A percentile compares a stretch with the other conserved stretches of the same genome.
These are phyloP conservation scores for Stenopsyche tienmushanensis DNA, from an alignment of 1,140 invertebrate genomes.

Conservation along the genomic window DNA sequence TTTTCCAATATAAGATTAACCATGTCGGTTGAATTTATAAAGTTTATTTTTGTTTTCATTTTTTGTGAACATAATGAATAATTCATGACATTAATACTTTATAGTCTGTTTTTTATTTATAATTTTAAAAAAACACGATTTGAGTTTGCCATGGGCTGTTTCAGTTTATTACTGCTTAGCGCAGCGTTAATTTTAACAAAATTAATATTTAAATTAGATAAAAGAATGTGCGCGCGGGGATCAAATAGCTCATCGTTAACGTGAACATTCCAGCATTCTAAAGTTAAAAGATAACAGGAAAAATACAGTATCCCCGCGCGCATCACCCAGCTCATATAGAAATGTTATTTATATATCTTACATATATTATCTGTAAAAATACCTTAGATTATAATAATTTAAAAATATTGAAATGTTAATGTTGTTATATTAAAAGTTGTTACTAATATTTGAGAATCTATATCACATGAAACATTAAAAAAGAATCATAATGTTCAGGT, in stretches of 20 bases:
- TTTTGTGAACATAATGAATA: not conserved
- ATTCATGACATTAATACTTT: not conserved
- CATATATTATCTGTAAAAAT: constrained; percentile 37
- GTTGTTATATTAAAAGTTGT: constrained; percentile 59
- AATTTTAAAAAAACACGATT: not conserved
- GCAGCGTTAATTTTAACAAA: not conserved
- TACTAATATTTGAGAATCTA: constrained; percentile 56
- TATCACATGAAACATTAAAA: constrained; percentile 34
- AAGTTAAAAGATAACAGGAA: not conserved
- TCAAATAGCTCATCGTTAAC: constrained; percentile 14
- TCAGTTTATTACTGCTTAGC: not conserved
- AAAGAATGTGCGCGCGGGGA: not conserved
- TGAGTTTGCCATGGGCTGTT: constrained; percentile 2
- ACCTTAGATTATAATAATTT: constrained; percentile 44
- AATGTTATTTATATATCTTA: constrained; percentile 25
- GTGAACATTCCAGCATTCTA: constrained; percentile 27
- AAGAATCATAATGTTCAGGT: constrained; percentile 3
- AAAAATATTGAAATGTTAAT: constrained; percentile 54
- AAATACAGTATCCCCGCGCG: constrained; percentile 3
- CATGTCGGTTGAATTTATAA: not conserved
- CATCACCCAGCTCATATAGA: constrained; percentile 14
- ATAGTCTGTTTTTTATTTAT: not conserved
- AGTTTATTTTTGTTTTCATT: constrained; percentile 13
- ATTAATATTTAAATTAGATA: constrained; percentile 1
- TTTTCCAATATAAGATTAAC: not conserved